Evolutionary conservation across 2,113 vertebrate species (phyloP), one percentile per base, ranked within the genome.

Genomic region (Solea senegalensis): DNA sequence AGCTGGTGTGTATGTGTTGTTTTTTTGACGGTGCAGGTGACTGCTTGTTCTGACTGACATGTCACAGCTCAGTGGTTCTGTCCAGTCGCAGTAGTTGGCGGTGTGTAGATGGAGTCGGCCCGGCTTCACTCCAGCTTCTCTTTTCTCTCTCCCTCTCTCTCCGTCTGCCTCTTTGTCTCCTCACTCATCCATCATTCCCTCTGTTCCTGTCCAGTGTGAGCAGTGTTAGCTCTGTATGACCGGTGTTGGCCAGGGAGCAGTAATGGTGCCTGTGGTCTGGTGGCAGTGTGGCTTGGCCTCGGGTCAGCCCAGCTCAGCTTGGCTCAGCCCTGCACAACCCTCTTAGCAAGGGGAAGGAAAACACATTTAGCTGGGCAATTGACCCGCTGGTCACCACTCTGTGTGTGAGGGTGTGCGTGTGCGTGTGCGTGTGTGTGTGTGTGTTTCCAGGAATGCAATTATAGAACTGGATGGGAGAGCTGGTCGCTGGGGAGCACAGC

Each of bases 381-480:
- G 92, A 92, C 86, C 90, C 13, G 4, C 54, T 73, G 88, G 77
- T 76, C 88, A 62, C 69, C 52, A 27, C 43, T 70, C 14, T 68
- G 66, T 65, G 63, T 83, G 41, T 43, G 57, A 45, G 46, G 14
- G 65, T 61, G 60, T 83, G 41, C 40, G 57, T 45, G 46, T 15
- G 65, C 58, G 50, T 58, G 66, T 61, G 65, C 63, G 63, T 83
- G 41, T 43, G 57, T 45, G 46, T 15, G 65, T 61, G 50, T 58
- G 66, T 61, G 65, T 64, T 88, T 66, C 92, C 92, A 93, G 90
- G 93, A 95, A 95, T 95, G 95, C 95, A 95, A 96, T 97, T 96
- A 96, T 95, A 95, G 93, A 92, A 93, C 46, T 92, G 92, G 92
- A 91, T 94, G 88, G 90, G 89, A 88, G 89, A 68, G 91, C 94